These are phyloP conservation scores for Hippoglossus hippoglossus DNA, from an alignment of 2,797 vertebrate species.

Conservation along the genomic window DNA sequence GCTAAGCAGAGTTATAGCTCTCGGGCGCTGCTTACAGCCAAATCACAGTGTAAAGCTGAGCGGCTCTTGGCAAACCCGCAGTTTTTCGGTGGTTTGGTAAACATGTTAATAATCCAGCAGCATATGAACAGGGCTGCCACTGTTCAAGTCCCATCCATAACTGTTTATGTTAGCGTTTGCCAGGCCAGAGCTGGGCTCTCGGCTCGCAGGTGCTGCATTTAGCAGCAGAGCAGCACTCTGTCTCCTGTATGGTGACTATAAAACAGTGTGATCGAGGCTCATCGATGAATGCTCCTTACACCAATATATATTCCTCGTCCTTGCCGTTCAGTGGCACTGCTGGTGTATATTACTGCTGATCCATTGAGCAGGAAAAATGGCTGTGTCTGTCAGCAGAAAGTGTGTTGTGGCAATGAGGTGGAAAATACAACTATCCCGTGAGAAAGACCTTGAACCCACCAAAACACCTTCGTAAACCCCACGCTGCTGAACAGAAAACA, in stretches of 20 bases:
- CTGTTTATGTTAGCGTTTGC: conserved; percentile 75
- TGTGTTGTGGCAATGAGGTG: conserved; percentile 21
- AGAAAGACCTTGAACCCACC: conserved; percentile 36
- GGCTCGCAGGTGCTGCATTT: conserved; percentile 76
- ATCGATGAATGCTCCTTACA: conserved; percentile 40
- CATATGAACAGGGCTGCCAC: conserved; percentile 79
- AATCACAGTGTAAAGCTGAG: conserved; percentile 56
- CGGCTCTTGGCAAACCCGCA: conserved; percentile 51
- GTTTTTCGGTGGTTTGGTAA: conserved; percentile 72
- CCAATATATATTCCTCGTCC: conserved; percentile 47
- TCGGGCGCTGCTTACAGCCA: conserved; percentile 50
- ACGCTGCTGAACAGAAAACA: conserved; percentile 30
- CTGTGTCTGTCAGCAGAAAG: conserved; percentile 26
- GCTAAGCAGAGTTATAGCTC: conserved; percentile 31
- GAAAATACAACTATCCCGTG: conserved; percentile 27
- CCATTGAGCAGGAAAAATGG: conserved; percentile 38
- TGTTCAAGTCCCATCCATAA: conserved; percentile 69
- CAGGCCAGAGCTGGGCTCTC: conserved; percentile 56
- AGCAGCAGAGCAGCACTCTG: conserved; percentile 57
- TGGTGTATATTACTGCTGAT: conserved; percentile 28
- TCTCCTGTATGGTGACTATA: conserved; percentile 36
- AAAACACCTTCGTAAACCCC: conserved; percentile 41
- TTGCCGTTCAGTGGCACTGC: conserved; percentile 31
- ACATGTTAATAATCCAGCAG: conserved; percentile 78
- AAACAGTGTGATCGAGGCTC: conserved; percentile 36